Conservation (phyloP, 2,113 vertebrate species). For the Galemys pyrenaicus region DNA sequence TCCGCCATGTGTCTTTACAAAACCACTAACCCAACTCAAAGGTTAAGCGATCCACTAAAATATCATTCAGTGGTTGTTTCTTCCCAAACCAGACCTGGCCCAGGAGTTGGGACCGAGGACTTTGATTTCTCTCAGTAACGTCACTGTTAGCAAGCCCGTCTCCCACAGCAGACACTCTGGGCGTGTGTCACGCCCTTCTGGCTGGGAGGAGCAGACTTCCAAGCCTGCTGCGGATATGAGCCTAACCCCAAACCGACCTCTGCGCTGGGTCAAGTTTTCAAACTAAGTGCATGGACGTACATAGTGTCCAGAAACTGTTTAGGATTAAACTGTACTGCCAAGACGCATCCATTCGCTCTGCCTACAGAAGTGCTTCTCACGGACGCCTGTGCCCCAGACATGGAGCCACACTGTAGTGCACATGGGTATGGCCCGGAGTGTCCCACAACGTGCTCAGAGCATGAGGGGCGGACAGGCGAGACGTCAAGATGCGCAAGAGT, state of each 20-base stretch:
- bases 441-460: neutral
- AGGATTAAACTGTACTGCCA: neutral
- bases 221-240: neutral
- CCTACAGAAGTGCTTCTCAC: neutral
- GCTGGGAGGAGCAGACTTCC: neutral
- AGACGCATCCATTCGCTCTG: neutral
- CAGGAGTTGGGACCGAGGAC: neutral
- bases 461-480: neutral
- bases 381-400: neutral
- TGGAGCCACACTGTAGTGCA: neutral
- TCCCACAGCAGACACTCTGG: neutral
- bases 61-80: neutral
- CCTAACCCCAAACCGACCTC: neutral
- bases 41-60: constrained; percentile 4
- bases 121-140: neutral
- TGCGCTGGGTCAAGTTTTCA: neutral
- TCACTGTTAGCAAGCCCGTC: neutral
- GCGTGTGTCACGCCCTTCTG: neutral
- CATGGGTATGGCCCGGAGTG: neutral
- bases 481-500: neutral
- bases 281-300: neutral
- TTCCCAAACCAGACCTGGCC: neutral
- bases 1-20: too few species aligned
- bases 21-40: constrained; percentile 13
- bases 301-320: neutral